Percentiles rank a stretch among this genome's conserved stretches.
Evolutionary conservation across 2,797 vertebrate species (phyloP).

Genomic region (Moxostoma hubbsi): DNA sequence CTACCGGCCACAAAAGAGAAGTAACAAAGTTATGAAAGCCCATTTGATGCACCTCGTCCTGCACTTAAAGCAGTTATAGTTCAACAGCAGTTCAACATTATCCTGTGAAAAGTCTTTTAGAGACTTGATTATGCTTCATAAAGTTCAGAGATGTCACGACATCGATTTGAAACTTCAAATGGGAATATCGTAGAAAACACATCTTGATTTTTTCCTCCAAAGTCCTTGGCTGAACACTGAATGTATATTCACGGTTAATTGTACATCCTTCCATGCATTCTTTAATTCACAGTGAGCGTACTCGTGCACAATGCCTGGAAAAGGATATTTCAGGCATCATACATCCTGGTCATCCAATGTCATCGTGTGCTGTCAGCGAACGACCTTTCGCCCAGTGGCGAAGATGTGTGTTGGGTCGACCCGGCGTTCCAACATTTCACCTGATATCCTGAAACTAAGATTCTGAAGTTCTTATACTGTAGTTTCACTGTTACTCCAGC

Average conservation of each 20-base stretch:
- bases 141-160: neutral
- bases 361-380: neutral
- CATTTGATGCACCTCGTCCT: neutral
- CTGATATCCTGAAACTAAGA: neutral
- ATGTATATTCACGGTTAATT: conserved; percentile 36
- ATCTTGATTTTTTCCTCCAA: neutral
- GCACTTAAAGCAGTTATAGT: too few species aligned
- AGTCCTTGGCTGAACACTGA: neutral
- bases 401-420: neutral
- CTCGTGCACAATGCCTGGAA: conserved; percentile 75
- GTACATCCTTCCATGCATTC: conserved; percentile 66
- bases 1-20: neutral
- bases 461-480: neutral
- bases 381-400: neutral
- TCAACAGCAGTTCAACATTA: too few species aligned
- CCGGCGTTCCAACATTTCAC: neutral
- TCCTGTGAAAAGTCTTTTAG: neutral
- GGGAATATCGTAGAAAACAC: neutral
- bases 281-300: conserved; percentile 54
- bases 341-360: conserved; percentile 61
- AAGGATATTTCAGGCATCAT: conserved; percentile 67
- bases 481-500: neutral
- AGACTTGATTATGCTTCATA: neutral
- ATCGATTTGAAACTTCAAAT: neutral
- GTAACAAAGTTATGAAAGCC: neutral